A percentile compares a stretch with the other conserved stretches of the same genome.
These are phyloP conservation scores for Zapus hudsonius DNA, from an alignment of 2,113 vertebrate genomes.

Conservation along the genomic window DNA sequence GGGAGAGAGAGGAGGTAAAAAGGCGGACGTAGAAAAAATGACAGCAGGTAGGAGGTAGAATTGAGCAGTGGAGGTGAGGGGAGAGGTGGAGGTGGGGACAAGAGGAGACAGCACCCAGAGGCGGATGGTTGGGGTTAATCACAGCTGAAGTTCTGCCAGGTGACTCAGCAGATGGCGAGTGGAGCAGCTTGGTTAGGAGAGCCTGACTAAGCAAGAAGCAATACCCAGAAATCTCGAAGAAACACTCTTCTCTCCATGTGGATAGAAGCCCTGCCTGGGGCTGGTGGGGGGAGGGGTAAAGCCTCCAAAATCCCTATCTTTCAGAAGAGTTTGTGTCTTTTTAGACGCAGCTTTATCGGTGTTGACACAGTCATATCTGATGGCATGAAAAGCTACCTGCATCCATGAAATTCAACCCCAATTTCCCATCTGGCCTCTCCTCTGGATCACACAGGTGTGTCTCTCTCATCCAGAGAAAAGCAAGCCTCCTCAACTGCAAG, in stretches of 20 bases:
- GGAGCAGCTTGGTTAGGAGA: neutral
- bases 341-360: neutral
- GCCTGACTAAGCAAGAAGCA: neutral
- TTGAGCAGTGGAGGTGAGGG: accelerated
- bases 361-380: accelerated
- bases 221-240: neutral
- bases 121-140: neutral
- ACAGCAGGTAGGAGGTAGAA: neutral
- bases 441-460: too few relatives aligned
- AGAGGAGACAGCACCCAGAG: too few relatives aligned
- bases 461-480: neutral
- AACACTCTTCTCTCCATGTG: neutral
- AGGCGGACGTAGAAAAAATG: too few relatives aligned
- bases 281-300: too few relatives aligned
- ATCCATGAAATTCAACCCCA: neutral
- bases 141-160: neutral
- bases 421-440: neutral
- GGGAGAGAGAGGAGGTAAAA: neutral
- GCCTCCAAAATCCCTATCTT: neutral
- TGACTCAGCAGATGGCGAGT: neutral
- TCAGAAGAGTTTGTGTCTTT: too few relatives aligned
- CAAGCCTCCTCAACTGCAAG: neutral
- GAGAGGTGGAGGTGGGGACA: accelerated
- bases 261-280: neutral
- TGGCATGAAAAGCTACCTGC: neutral